These are phyloP conservation scores for Polia nebulosa DNA, from an alignment of 2,888 invertebrate genomes.

Conservation along the genomic window DNA sequence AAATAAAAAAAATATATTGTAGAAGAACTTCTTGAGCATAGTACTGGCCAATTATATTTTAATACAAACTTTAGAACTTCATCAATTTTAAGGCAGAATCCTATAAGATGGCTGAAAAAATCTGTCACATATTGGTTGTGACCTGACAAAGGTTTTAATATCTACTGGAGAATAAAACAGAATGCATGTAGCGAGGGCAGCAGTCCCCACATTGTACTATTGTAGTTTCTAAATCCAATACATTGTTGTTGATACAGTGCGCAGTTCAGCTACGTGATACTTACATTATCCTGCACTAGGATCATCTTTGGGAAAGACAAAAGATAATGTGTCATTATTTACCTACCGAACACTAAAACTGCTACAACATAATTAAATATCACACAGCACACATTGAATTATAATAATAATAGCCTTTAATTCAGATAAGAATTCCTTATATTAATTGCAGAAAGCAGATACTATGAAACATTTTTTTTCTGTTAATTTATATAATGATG, in stretches of 20 bases:
- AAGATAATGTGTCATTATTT: not conserved
- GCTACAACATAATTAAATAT: not conserved
- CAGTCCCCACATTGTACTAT: conserved; percentile 32
- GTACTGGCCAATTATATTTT: no score
- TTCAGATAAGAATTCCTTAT: no score
- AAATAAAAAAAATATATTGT: no score
- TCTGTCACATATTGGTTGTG: not conserved
- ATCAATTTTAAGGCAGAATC: no score
- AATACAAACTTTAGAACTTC: no score
- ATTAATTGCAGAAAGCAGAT: no score
- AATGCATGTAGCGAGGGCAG: conserved; percentile 17
- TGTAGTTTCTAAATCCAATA: conserved; percentile 58
- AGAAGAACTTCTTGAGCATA: no score
- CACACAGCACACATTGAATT: no score
- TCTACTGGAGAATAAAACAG: conserved; percentile 18
- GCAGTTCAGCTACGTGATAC: not conserved
- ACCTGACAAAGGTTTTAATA: not conserved
- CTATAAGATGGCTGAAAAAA: no score
- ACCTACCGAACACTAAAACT: not conserved
- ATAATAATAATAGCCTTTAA: no score
- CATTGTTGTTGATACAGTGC: conserved; percentile 36
- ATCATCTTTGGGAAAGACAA: not conserved
- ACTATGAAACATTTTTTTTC: no score
- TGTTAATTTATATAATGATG: no score
- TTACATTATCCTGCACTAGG: conserved; percentile 9